A percentile compares a stretch with the other conserved stretches of the same genome.
phyloP scores from a whole-genome alignment of 2,888 invertebrate species.

The Ametastegia equiseti region DNA sequence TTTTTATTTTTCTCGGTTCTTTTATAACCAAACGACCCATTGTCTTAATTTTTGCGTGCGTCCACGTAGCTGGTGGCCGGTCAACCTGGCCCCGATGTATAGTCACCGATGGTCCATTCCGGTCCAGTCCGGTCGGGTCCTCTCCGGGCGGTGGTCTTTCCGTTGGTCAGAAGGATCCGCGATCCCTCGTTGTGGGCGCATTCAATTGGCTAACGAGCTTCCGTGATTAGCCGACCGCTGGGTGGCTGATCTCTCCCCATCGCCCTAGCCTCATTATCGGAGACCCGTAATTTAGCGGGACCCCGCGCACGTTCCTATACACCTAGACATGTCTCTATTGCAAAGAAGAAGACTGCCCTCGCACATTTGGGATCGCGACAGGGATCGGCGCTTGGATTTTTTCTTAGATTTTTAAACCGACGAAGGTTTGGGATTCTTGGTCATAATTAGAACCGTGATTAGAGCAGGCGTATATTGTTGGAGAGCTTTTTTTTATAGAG shows the following conservation, averaged over 20 bases:
- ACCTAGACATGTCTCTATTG: background rate
- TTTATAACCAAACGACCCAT: constrained; percentile 42
- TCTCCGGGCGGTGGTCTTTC: constrained; percentile 34
- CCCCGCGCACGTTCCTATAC: constrained; percentile 12
- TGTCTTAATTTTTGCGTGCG: constrained; percentile 45
- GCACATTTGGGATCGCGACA: background rate
- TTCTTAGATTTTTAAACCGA: too few relatives aligned
- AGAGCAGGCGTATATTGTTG: too few relatives aligned
- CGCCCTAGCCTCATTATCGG: constrained; percentile 46
- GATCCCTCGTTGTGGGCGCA: constrained; percentile 47
- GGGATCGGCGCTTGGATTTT: background rate
- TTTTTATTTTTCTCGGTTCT: background rate
- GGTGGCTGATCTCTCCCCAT: constrained; percentile 50
- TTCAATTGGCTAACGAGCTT: constrained; percentile 69
- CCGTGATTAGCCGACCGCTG: constrained; percentile 68
- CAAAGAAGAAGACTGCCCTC: background rate
- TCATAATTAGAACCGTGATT: too few relatives aligned
- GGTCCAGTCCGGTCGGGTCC: background rate
- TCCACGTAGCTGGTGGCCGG: constrained; percentile 21
- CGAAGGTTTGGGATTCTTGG: too few relatives aligned
- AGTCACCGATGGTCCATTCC: background rate
- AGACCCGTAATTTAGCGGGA: constrained; percentile 43
- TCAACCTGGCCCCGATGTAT: background rate
- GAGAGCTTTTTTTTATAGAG: too few relatives aligned
- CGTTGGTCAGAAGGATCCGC: constrained; percentile 6